phyloP scores from a whole-genome alignment of 2,888 invertebrate genomes.

The Xylocampa areola region DNA sequence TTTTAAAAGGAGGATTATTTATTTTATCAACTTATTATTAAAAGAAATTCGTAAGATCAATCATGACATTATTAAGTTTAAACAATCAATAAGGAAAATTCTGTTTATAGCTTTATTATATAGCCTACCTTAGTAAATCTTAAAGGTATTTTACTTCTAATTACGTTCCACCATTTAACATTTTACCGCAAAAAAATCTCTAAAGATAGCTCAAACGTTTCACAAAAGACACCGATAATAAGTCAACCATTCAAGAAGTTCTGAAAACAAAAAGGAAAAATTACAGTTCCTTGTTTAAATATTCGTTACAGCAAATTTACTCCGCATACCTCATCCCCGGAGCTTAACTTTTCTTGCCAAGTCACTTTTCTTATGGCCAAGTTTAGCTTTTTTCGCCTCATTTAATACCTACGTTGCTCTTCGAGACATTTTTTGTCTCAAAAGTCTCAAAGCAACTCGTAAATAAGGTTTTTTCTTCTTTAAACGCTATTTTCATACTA shows the following conservation, averaged over 20 bases:
- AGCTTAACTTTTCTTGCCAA: slow-evolving; percentile 59
- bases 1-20: too few species aligned
- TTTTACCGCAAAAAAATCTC: background rate
- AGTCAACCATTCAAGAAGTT: slow-evolving; percentile 18
- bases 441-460: slow-evolving; percentile 18
- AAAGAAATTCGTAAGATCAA: too few species aligned
- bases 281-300: slow-evolving; percentile 42
- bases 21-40: too few species aligned
- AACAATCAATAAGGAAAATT: too few species aligned
- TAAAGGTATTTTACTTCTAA: background rate
- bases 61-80: too few species aligned
- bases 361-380: slow-evolving; percentile 52
- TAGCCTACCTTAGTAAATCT: background rate
- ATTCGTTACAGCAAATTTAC: slow-evolving; percentile 61
- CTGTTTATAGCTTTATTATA: too few species aligned
- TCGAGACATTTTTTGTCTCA: slow-evolving; percentile 29
- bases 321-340: slow-evolving; percentile 52
- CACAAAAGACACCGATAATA: slow-evolving; percentile 9
- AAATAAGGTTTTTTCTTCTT: slow-evolving; percentile 10
- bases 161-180: background rate
- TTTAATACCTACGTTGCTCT: slow-evolving; percentile 52
- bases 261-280: slow-evolving; percentile 25
- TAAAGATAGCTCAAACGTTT: slow-evolving; percentile 13
- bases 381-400: slow-evolving; percentile 58
- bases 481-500: background rate